phyloP scores from a whole-genome alignment of 1,140 invertebrate species.

The Sipha flava region DNA sequence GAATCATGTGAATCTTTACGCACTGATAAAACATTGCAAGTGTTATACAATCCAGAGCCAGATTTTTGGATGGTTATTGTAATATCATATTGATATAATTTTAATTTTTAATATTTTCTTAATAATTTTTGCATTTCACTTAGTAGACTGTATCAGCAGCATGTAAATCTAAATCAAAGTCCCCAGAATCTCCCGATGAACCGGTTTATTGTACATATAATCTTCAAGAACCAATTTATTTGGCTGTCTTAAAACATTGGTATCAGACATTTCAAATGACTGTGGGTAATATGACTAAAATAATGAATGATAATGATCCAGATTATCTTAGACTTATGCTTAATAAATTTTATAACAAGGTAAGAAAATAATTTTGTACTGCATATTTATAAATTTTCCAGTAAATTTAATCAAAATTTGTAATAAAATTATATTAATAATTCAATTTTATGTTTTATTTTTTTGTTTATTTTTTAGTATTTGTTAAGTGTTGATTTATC shows the following conservation, averaged over 20 bases:
- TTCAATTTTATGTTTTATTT: not conserved
- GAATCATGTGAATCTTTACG: conserved; percentile 15
- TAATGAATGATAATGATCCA: conserved; percentile 10
- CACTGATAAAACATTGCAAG: conserved; percentile 6
- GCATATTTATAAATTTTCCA: too few species aligned
- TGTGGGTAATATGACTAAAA: not conserved
- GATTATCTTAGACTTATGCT: conserved; percentile 21
- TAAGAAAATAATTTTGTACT: not conserved
- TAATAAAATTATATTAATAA: too few species aligned
- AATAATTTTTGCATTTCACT: not conserved
- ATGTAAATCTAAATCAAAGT: conserved; percentile 1
- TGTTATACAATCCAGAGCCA: not conserved
- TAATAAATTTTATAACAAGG: conserved; percentile 22
- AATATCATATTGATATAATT: not conserved
- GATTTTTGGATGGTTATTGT: conserved; percentile 27
- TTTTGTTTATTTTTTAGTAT: not conserved
- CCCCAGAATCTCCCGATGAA: not conserved
- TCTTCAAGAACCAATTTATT: conserved; percentile 23
- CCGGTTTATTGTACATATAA: conserved; percentile 20
- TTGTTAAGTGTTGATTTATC: conserved; percentile 10
- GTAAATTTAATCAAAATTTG: too few species aligned
- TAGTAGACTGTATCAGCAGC: conserved; percentile 9
- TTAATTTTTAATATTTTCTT: not conserved
- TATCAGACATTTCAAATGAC: conserved; percentile 17
- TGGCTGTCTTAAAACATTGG: conserved; percentile 19